Evolutionary conservation across 2,113 vertebrate genomes (phyloP), one percentile per base, ranked within the genome.

Genomic region (Ptilorrhoa leucosticta): DNA sequence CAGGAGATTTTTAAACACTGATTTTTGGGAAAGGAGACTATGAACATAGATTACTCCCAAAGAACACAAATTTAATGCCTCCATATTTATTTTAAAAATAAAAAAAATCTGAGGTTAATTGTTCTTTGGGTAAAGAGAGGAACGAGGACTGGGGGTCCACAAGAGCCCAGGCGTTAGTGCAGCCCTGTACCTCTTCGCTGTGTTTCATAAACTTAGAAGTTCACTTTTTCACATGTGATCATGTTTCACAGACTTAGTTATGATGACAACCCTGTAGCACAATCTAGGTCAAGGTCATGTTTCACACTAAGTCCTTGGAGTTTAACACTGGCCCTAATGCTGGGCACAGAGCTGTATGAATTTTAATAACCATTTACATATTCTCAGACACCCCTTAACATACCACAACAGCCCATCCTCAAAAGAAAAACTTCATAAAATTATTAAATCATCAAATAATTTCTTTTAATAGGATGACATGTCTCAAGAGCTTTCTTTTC

Each of bases 121-220:
- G 5, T 50, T 51, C 3, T 53, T 61, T 23, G 26, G 6, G 11
- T 11, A 20, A 27, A 23, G 15, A 19, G 44, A 27, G 13, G 18
- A 11, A 35, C 1, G 2, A 28, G 18, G 14, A 23, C 5, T 6
- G 23, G 51, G 19, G 6, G 10, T 26, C 30, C 11, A 9, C 13
- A 18, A 69, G 21, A 81, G 24, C 19, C 56, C 40, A 22, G 21
- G 27, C 0, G 0, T 22, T n/a, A 2, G 7, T 82, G 11, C 13
- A 50, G n/a, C 5, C 12, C 10, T 60, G 13, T 33, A 16, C 27
- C 7, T 35, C 5, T 78, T 68, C 37, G 39, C 10, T 21, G 15
- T 47, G 13, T 33, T 63, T 40, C 24, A 15, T 20, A 48, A 70
- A 88, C 6, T 2, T n/a, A 7, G 20, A 48, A 35, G 28, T 35